Conservation (phyloP, 2,888 invertebrate species). For the Xestia xanthographa region DNA sequence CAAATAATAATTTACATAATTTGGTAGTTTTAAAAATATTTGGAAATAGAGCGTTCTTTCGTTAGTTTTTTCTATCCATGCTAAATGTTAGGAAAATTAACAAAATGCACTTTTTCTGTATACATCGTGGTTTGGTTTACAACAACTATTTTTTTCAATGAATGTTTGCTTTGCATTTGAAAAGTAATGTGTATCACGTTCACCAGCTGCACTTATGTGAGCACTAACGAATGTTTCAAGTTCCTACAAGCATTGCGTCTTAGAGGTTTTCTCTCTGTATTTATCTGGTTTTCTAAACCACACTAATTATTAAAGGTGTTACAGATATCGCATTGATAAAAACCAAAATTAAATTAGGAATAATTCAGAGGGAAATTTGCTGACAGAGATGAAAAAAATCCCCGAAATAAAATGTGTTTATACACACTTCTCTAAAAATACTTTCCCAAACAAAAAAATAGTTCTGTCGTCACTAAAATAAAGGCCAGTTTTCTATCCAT, state of each 20-base stretch:
- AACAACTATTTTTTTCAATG: background rate
- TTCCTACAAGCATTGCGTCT: background rate
- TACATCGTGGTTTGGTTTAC: no score
- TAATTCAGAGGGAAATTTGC: background rate
- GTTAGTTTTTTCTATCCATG: no score
- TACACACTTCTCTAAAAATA: slow-evolving; percentile 6
- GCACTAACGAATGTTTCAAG: no score
- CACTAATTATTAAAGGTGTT: background rate
- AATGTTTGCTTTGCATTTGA: background rate
- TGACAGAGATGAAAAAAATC: background rate
- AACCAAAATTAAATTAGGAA: background rate
- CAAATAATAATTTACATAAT: no score
- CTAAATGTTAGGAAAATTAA: no score
- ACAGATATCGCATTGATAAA: no score
- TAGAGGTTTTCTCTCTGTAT: background rate
- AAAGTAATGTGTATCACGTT: no score
- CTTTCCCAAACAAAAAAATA: slow-evolving; percentile 15
- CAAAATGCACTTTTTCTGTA: no score
- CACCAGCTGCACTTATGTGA: no score
- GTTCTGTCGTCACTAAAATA: slow-evolving; percentile 21
- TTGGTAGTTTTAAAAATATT: no score
- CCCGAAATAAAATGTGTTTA: no score
- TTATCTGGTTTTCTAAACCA: background rate
- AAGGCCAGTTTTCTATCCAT: slow-evolving; percentile 42
- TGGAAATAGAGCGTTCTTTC: no score